Conservation (phyloP, 2,113 vertebrate species). For the Ophiodon elongatus region DNA sequence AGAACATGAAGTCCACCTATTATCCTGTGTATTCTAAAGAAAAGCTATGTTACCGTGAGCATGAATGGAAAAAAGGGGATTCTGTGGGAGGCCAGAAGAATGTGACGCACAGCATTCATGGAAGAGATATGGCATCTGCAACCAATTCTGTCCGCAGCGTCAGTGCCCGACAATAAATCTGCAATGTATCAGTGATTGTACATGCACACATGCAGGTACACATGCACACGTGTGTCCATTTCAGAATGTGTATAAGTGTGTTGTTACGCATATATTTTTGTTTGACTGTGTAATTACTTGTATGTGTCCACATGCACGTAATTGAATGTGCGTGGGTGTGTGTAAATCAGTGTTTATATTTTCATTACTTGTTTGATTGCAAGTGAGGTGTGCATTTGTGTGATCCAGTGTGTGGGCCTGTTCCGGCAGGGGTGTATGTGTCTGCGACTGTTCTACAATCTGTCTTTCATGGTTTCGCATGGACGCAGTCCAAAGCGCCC, state of each 20-base stretch:
- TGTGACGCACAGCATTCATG: constrained; percentile 34
- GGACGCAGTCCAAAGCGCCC: constrained; percentile 73
- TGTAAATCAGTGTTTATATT: constrained; percentile 25
- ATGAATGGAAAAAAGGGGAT: constrained; percentile 64
- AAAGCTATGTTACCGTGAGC: constrained; percentile 44
- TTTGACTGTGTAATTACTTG: constrained; percentile 26
- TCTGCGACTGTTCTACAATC: constrained; percentile 72
- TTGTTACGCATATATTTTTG: neutral
- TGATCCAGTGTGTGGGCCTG: constrained; percentile 34
- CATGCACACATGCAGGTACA: constrained; percentile 22
- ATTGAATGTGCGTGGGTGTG: neutral
- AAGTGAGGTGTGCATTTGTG: constrained; percentile 16
- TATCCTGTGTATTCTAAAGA: constrained; percentile 53
- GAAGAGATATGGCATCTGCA: constrained; percentile 57
- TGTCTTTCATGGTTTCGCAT: constrained; percentile 77
- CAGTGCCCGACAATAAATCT: constrained; percentile 60
- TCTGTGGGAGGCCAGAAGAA: constrained; percentile 49
- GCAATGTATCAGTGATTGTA: constrained; percentile 39
- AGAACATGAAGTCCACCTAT: constrained; percentile 39
- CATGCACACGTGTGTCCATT: neutral
- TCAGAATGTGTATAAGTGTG: neutral
- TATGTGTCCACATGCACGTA: neutral
- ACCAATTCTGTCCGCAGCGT: constrained; percentile 52
- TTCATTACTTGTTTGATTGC: constrained; percentile 26
- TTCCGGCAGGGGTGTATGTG: constrained; percentile 40